Percentiles rank a stretch among this genome's conserved stretches.
phyloP scores from a whole-genome alignment of 1,140 invertebrate species.

The Bombus soroeensis region DNA sequence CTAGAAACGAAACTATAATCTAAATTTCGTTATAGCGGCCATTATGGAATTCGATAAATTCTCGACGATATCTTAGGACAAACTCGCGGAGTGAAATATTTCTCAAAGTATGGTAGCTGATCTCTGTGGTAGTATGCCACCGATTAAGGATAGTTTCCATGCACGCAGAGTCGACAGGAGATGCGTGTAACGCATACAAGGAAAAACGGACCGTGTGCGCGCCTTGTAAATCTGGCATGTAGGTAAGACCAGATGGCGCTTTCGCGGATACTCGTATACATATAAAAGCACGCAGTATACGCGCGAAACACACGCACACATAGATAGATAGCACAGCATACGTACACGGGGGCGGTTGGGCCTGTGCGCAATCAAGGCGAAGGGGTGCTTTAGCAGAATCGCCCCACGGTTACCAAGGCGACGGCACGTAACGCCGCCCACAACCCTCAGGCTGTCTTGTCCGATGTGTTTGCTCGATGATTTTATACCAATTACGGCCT shows the following conservation, averaged over 20 bases:
- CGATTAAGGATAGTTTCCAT: constrained; percentile 22
- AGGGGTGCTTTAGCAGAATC: constrained; percentile 76
- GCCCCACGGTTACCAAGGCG: constrained; percentile 76
- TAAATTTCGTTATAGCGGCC: neutral
- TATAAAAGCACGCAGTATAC: neutral
- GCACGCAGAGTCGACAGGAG: neutral
- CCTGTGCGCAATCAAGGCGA: constrained; percentile 76
- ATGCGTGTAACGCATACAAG: neutral
- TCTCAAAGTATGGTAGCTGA: neutral
- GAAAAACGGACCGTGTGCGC: constrained; percentile 3
- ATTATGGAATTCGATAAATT: neutral
- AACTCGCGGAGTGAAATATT: neutral
- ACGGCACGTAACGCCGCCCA: constrained; percentile 82
- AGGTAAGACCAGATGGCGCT: constrained; percentile 33
- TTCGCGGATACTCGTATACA: neutral
- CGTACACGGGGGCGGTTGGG: constrained; percentile 52
- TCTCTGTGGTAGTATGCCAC: neutral
- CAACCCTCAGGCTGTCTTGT: constrained; percentile 80
- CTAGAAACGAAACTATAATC: neutral
- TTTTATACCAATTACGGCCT: constrained; percentile 83
- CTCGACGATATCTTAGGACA: neutral
- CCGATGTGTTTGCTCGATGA: constrained; percentile 83
- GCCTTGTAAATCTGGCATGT: constrained; percentile 46
- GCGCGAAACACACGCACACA: neutral
- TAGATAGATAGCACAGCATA: neutral